A percentile compares a stretch with the other conserved stretches of the same genome.
Evolutionary conservation across 2,888 invertebrate genomes (phyloP).

Genomic region (Pterostichus madidus): DNA sequence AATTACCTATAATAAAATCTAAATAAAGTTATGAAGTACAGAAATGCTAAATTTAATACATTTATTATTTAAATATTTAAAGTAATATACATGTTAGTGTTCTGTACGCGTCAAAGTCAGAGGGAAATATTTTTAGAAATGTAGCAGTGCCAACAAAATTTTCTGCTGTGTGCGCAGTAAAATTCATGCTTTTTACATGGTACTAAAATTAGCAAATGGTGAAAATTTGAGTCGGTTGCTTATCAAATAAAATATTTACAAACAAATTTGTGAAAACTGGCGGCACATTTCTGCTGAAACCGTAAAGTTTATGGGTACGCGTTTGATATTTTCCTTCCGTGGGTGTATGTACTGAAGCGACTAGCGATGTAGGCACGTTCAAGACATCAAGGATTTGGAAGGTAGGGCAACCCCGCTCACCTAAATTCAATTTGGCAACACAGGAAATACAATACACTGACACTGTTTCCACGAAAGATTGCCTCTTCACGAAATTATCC

Average conservation of each 20-base stretch:
- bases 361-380: slow-evolving; percentile 37
- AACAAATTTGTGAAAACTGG: slow-evolving; percentile 30
- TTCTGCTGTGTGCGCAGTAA: not conserved
- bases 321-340: slow-evolving; percentile 36
- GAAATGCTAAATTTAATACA: no score
- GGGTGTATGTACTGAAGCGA: not conserved
- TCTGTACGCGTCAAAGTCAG: not conserved
- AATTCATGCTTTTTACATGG: slow-evolving; percentile 6
- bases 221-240: slow-evolving; percentile 6
- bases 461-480: slow-evolving; percentile 56
- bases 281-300: slow-evolving; percentile 5
- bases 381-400: slow-evolving; percentile 49
- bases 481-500: slow-evolving; percentile 59
- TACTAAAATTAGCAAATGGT: slow-evolving; percentile 15
- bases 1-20: no score
- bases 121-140: slow-evolving; percentile 18
- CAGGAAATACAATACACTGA: slow-evolving; percentile 53
- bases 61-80: no score
- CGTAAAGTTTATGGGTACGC: slow-evolving; percentile 30
- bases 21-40: no score
- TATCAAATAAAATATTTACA: slow-evolving; percentile 42
- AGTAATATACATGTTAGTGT: not conserved
- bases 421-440: slow-evolving; percentile 60
- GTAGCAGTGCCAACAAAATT: not conserved
- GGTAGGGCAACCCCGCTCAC: slow-evolving; percentile 20